These are phyloP conservation scores for Allacma fusca DNA, from an alignment of 2,888 invertebrate genomes.

Conservation along the genomic window DNA sequence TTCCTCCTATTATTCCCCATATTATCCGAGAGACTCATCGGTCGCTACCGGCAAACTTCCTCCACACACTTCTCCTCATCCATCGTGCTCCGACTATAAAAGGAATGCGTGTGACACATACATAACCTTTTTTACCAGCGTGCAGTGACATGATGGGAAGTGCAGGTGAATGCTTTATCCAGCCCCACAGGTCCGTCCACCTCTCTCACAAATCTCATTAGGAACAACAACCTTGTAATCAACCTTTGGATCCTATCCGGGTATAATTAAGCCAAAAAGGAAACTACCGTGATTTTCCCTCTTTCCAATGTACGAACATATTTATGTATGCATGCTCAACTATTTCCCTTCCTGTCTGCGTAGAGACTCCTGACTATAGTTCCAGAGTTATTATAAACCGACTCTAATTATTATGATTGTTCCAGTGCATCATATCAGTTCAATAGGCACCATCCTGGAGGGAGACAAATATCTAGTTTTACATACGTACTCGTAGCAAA, in stretches of 20 bases:
- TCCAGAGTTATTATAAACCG: no score
- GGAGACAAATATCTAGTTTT: no score
- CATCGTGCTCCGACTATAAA: background rate
- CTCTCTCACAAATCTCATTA: slow-evolving; percentile 8
- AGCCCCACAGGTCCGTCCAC: background rate
- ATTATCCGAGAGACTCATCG: background rate
- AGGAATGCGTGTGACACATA: slow-evolving; percentile 6
- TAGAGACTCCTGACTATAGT: no score
- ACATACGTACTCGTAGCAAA: no score
- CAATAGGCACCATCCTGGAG: no score
- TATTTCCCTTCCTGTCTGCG: no score
- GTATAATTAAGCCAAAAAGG: background rate
- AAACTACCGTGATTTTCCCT: background rate
- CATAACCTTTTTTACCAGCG: background rate
- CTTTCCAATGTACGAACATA: no score
- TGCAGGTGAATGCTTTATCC: background rate
- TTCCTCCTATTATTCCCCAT: background rate
- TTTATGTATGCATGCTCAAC: no score
- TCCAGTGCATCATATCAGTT: no score
- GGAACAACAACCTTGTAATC: slow-evolving; percentile 1
- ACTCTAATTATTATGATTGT: no score
- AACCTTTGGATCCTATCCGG: background rate
- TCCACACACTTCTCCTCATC: background rate
- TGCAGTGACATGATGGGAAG: slow-evolving; percentile 12
- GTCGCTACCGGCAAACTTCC: background rate